These are phyloP conservation scores for Limanda limanda DNA, from an alignment of 2,113 vertebrate species.

Conservation along the genomic window DNA sequence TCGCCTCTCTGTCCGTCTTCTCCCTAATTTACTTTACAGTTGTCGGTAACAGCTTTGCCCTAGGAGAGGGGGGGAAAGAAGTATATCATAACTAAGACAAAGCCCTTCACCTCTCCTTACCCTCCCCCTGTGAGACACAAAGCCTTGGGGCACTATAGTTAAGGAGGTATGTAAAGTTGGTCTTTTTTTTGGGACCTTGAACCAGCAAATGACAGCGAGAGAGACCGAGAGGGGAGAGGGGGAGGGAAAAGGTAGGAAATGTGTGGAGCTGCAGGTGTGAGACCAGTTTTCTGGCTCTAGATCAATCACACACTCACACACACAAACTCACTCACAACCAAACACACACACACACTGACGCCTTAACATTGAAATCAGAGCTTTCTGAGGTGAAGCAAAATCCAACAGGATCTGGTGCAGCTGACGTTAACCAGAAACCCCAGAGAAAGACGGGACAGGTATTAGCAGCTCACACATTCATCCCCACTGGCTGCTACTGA, in stretches of 20 bases:
- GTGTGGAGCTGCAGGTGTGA: constrained; percentile 50
- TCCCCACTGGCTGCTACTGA: constrained; percentile 34
- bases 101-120: constrained; percentile 40
- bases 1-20: constrained; percentile 4
- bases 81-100: constrained; percentile 43
- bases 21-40: constrained; percentile 50
- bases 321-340: not conserved
- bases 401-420: constrained; percentile 9
- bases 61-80: not conserved
- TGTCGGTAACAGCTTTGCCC: constrained; percentile 25
- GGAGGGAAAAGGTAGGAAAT: constrained; percentile 12
- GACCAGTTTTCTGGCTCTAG: constrained; percentile 5
- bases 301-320: not conserved
- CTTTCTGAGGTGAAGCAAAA: constrained; percentile 2
- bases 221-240: not conserved
- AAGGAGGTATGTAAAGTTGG: constrained; percentile 65
- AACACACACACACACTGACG: not conserved
- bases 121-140: constrained; percentile 28
- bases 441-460: constrained; percentile 27
- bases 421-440: constrained; percentile 39
- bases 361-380: constrained; percentile 4
- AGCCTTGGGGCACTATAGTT: constrained; percentile 64
- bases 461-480: constrained; percentile 46
- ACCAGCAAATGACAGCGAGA: constrained; percentile 22
- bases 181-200: constrained; percentile 45